Evolutionary conservation across 1,140 invertebrate genomes (phyloP).

Genomic region (Formica exsecta): DNA sequence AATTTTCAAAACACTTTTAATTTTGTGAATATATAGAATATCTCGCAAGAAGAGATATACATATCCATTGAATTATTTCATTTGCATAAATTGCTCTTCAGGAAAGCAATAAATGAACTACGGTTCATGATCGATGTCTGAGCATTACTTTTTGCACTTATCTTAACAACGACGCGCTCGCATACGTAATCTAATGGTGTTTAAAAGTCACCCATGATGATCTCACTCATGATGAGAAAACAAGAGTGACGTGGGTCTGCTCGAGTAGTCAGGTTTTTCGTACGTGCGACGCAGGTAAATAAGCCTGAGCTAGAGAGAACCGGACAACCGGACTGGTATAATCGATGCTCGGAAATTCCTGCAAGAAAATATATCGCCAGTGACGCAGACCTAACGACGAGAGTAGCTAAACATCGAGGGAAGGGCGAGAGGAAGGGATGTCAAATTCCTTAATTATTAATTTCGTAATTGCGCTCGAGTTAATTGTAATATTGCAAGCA

Average conservation of each 20-base stretch:
- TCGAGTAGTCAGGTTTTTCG: slow-evolving; percentile 51
- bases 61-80: background rate
- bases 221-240: slow-evolving; percentile 49
- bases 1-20: too few relatives aligned
- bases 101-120: background rate
- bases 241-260: slow-evolving; percentile 49
- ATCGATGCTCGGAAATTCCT: slow-evolving; percentile 45
- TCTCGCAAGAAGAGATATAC: background rate
- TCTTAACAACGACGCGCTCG: slow-evolving; percentile 10
- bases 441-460: slow-evolving; percentile 48
- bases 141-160: background rate
- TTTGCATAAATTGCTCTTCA: background rate
- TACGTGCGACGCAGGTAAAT: slow-evolving; percentile 55
- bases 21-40: too few relatives aligned
- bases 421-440: background rate
- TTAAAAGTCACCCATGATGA: slow-evolving; percentile 50
- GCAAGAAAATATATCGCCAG: slow-evolving; percentile 34
- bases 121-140: background rate
- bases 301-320: slow-evolving; percentile 18
- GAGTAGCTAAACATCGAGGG: background rate
- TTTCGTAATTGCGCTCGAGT: slow-evolving; percentile 32
- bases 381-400: background rate
- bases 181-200: slow-evolving; percentile 49
- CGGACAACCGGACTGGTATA: slow-evolving; percentile 32
- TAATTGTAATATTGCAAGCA: slow-evolving; percentile 28